Base-by-base conservation (phyloP, 2,888 invertebrate species). In the Zaprionus obscuricornis region DNA sequence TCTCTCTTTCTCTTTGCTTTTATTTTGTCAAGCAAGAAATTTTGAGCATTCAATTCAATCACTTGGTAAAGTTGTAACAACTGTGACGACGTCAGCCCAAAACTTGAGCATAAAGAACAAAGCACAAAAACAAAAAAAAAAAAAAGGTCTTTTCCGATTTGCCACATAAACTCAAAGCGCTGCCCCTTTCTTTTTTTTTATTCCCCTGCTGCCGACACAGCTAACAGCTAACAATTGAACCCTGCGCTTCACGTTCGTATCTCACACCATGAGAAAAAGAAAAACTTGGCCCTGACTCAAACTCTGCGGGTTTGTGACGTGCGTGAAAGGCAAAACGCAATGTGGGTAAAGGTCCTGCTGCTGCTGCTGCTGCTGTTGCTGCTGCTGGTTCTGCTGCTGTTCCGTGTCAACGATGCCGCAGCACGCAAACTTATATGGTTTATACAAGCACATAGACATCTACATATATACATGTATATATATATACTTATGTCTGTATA, bases 11-110 rank as follows among this genome's bases (percentile, higher is more conserved):
- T n/a, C n/a, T n/a, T n/a, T n/a, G n/a, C n/a, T n/a, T n/a, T 74
- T 69, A 46, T 40, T 34, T 43, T 42, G 36, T 31, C 40, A 20
- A 29, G 36, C 55, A n/a, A n/a, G n/a, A 20, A 73, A 77, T 64
- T 37, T 55, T 27, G 29, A 33, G 42, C 54, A 59, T 62, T 86
- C 73, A 64, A 84, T 86, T 78, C 81, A 79, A 86, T 75, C 73
- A 75, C 63, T 47, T 46, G 43, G 37, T 39, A 20, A 59, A 65
- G 62, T 49, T 31, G 22, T 43, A 43, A 55, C 49, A 26, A 11
- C 13, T 40, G 22, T 24, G 46, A 20, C 29, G 18, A 33, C 50
- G 37, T 34, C 43, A 59, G 59, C 29, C 18, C 36, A 18, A 70
- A 79, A 81, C 43, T 58, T 60, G 45, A 11, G 13, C n/a, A 26